Conservation (phyloP, 2,797 vertebrate species). For the Danionella dracula region DNA sequence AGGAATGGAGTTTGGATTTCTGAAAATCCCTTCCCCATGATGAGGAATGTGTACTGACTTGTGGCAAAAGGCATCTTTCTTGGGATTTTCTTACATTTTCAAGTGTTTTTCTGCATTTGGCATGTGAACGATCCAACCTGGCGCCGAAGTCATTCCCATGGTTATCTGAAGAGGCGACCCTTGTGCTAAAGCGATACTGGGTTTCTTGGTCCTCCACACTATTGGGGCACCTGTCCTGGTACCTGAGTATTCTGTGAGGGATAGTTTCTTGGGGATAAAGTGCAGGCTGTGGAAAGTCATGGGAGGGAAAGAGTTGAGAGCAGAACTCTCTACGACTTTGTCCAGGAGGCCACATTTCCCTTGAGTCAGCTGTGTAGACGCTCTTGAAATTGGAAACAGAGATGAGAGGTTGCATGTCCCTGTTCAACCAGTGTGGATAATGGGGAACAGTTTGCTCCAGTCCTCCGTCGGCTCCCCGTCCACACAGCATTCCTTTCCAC, state of each 20-base stretch:
- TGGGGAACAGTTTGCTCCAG: conserved; percentile 56
- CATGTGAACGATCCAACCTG: conserved; percentile 58
- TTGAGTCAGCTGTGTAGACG: conserved; percentile 60
- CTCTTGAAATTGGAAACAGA: conserved; percentile 63
- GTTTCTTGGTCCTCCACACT: conserved; percentile 65
- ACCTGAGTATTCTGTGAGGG: conserved; percentile 60
- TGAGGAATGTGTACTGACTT: conserved; percentile 70
- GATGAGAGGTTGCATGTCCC: conserved; percentile 59
- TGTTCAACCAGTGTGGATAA: conserved; percentile 65
- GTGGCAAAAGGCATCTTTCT: conserved; percentile 51
- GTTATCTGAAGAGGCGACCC: conserved; percentile 54
- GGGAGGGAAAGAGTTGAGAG: conserved; percentile 60
- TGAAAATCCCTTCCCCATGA: conserved; percentile 50
- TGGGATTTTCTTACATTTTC: conserved; percentile 54
- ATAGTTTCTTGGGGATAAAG: conserved; percentile 61
- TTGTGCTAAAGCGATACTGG: conserved; percentile 59
- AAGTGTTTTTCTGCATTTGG: conserved; percentile 66
- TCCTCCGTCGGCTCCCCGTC: conserved; percentile 25
- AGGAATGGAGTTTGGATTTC: conserved; percentile 55
- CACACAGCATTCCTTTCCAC: conserved; percentile 65
- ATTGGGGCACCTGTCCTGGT: conserved; percentile 63
- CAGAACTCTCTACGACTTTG: conserved; percentile 59
- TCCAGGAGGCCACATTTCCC: conserved; percentile 70
- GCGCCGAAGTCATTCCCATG: conserved; percentile 56
- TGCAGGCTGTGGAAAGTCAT: conserved; percentile 58